A percentile compares a stretch with the other conserved stretches of the same genome.
These are phyloP conservation scores for Drosophila vallismaia DNA, from an alignment of 2,888 invertebrate genomes.

Conservation along the genomic window DNA sequence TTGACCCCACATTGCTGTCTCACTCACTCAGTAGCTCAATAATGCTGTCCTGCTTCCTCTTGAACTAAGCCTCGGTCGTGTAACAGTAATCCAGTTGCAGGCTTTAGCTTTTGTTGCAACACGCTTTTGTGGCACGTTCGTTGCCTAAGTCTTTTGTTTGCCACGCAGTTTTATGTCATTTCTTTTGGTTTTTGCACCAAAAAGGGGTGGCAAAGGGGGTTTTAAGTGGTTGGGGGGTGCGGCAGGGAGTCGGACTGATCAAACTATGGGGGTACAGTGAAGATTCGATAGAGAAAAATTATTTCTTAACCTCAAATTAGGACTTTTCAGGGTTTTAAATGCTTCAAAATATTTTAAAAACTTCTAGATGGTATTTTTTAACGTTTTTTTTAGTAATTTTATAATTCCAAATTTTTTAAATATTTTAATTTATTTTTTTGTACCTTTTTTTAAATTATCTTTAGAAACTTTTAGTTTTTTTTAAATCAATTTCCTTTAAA, in stretches of 20 bases:
- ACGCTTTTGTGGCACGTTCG: slow-evolving; percentile 64
- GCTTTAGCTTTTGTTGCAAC: slow-evolving; percentile 45
- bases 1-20: slow-evolving; percentile 29
- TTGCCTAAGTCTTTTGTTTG: slow-evolving; percentile 76
- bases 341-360: too few species aligned
- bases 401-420: background rate
- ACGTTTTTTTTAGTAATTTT: background rate
- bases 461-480: background rate
- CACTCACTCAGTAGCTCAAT: background rate
- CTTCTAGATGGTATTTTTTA: slow-evolving; percentile 4
- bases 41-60: background rate
- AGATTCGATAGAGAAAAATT: background rate
- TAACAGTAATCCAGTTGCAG: slow-evolving; percentile 77
- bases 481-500: background rate
- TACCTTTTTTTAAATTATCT: background rate
- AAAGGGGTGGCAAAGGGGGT: background rate
- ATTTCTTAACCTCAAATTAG: background rate
- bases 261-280: slow-evolving; percentile 11
- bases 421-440: background rate
- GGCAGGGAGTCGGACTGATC: slow-evolving; percentile 7
- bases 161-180: slow-evolving; percentile 72
- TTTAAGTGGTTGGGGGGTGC: background rate
- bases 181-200: slow-evolving; percentile 42
- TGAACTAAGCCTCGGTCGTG: slow-evolving; percentile 30
- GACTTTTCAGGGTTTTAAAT: background rate